Evolutionary conservation across 2,113 vertebrate species (phyloP).

Genomic region (Acrocephalus arundinaceus): DNA sequence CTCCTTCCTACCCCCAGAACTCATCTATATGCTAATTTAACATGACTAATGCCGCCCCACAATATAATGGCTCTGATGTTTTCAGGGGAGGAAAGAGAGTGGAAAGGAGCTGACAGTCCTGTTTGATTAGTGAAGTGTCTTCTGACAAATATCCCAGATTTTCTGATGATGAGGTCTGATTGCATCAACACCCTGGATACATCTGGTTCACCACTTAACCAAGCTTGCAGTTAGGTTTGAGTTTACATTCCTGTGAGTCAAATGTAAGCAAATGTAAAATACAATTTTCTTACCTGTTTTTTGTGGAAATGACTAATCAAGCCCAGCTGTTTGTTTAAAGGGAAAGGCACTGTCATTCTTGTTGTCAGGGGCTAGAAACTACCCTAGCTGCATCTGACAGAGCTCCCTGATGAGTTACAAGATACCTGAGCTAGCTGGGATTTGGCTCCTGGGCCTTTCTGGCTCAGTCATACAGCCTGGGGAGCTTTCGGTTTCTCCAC

Average conservation of each 20-base stretch:
- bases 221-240: not conserved
- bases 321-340: not conserved
- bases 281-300: not conserved
- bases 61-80: conserved; percentile 77
- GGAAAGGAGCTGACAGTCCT: conserved; percentile 49
- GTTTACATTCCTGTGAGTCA: not conserved
- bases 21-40: conserved; percentile 86
- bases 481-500: not conserved
- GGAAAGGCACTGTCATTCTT: not conserved
- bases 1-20: conserved; percentile 75
- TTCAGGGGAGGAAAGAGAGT: conserved; percentile 62
- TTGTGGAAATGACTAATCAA: not conserved
- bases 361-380: not conserved
- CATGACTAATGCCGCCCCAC: conserved; percentile 73
- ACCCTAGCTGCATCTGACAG: not conserved
- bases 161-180: not conserved
- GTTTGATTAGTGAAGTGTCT: not conserved
- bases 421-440: not conserved
- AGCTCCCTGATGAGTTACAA: not conserved
- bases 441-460: not conserved
- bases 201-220: not conserved
- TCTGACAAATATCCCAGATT: conserved; percentile 20
- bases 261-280: not conserved
- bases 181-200: not conserved
- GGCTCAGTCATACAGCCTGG: not conserved